Conservation (phyloP, 2,888 invertebrate genomes). For the Pyrrhia umbra region DNA sequence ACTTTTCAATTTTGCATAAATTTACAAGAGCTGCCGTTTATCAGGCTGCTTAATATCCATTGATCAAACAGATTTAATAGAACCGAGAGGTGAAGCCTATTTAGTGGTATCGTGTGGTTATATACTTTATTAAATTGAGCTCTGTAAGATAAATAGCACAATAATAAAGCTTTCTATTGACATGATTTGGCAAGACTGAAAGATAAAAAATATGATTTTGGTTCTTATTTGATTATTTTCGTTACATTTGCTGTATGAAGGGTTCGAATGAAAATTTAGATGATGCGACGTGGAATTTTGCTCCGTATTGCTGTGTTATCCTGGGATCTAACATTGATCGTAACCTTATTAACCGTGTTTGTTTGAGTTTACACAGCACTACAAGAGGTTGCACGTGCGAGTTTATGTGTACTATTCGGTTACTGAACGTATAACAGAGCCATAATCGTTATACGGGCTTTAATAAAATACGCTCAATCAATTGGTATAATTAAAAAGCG, state of each 20-base stretch:
- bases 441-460: slow-evolving; percentile 66
- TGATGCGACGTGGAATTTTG: background rate
- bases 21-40: slow-evolving; percentile 2
- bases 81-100: slow-evolving; percentile 6
- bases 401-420: slow-evolving; percentile 50
- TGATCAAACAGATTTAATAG: slow-evolving; percentile 33
- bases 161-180: slow-evolving; percentile 9
- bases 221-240: slow-evolving; percentile 18
- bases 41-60: slow-evolving; percentile 13
- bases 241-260: slow-evolving; percentile 8
- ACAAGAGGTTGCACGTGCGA: slow-evolving; percentile 47
- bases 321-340: slow-evolving; percentile 15
- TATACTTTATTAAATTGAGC: slow-evolving; percentile 8
- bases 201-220: background rate
- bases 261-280: background rate
- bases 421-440: slow-evolving; percentile 61
- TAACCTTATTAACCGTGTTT: slow-evolving; percentile 45
- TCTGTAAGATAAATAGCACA: slow-evolving; percentile 12
- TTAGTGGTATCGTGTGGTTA: slow-evolving; percentile 1
- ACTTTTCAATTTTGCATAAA: slow-evolving; percentile 6
- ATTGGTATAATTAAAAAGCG: slow-evolving; percentile 79
- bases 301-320: slow-evolving; percentile 4
- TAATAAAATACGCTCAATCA: slow-evolving; percentile 75
- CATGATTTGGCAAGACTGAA: slow-evolving; percentile 16
- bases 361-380: slow-evolving; percentile 42